Evolutionary conservation across 2,888 invertebrate species (phyloP).

Genomic region (Prosapia bicincta): DNA sequence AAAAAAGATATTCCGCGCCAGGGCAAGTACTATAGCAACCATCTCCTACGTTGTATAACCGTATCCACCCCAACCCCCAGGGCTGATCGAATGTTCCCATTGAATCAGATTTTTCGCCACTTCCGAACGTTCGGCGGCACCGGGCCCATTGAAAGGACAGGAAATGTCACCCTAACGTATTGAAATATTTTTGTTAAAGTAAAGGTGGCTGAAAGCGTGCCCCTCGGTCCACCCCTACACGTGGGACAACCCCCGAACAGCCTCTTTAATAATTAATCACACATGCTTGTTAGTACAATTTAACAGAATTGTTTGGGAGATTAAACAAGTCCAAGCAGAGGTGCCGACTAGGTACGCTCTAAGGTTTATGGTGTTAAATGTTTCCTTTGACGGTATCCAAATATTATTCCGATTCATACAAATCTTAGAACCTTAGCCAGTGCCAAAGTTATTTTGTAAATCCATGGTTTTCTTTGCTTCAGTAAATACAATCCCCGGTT

Average conservation of each 20-base stretch:
- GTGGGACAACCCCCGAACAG: neutral
- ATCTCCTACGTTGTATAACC: neutral
- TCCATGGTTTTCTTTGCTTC: too few species aligned
- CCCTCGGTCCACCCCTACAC: neutral
- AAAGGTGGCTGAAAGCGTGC: neutral
- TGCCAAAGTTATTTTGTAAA: too few species aligned
- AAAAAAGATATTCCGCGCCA: too few species aligned
- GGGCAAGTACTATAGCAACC: neutral
- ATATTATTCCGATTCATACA: too few species aligned
- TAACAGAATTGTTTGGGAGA: too few species aligned
- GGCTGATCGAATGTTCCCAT: neutral
- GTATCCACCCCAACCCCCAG: neutral
- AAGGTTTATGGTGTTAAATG: too few species aligned
- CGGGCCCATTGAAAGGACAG: constrained; percentile 7
- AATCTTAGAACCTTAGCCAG: too few species aligned
- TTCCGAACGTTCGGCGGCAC: constrained; percentile 9
- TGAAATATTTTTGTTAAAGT: constrained; percentile 3
- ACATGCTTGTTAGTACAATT: too few species aligned
- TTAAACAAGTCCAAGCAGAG: too few species aligned
- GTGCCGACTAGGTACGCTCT: too few species aligned
- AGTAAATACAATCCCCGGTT: too few species aligned
- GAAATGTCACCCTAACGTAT: constrained; percentile 14
- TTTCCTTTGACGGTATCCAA: too few species aligned
- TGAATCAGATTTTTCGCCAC: constrained; percentile 21
- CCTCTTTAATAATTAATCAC: neutral